Evolutionary conservation across 2,888 invertebrate genomes (phyloP), one percentile per base, ranked within the genome.

Genomic region (Leptinotarsa haldemani): DNA sequence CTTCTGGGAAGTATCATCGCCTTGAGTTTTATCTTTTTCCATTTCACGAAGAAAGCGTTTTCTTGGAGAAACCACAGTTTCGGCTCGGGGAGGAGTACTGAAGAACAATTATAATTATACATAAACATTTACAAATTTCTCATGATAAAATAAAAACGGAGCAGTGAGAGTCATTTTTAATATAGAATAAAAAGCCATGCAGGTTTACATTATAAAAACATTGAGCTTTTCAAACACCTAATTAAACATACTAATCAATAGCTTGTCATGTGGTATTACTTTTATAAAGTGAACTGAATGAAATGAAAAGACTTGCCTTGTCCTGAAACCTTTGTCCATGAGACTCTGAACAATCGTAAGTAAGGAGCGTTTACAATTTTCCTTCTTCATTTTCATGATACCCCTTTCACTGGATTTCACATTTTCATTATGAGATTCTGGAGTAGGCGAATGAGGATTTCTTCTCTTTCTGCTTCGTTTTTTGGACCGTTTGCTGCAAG

Each of bases 41-140:
- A 95, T 90, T 86, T 95, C 95, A 70, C 95, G 91, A 76, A 95
- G 88, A 76, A 87, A 95, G 80, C 95, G 91, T 85, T 95, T 95
- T 56, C 95, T 90, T 67, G 95, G 95, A 75, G 95, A 95, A 46
- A 95, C 94, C 82, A 94, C 92, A 80, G 83, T 84, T 76, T 87
- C 86, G 9, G 82, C 78, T 53, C 86, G 82, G 25, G 86, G 84
- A 18, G 86, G 83, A 12, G 85, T 84, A 69, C 84, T 83, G 20
- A 77, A 78, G 69, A 52, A 47, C 48, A 65, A 66, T 12, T 15
- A 56, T 20, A 56, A 40, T 40, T 40, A 40, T 40, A 40, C 40
- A 40, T 12, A 9, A 40, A 40, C 40, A 9, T 40, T 40, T 40
- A 40, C 40, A 16, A 52, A 52, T n/a, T n/a, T 5, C 5, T 52